phyloP scores from a whole-genome alignment of 2,797 vertebrate species.

The Eulemur mongoz region DNA sequence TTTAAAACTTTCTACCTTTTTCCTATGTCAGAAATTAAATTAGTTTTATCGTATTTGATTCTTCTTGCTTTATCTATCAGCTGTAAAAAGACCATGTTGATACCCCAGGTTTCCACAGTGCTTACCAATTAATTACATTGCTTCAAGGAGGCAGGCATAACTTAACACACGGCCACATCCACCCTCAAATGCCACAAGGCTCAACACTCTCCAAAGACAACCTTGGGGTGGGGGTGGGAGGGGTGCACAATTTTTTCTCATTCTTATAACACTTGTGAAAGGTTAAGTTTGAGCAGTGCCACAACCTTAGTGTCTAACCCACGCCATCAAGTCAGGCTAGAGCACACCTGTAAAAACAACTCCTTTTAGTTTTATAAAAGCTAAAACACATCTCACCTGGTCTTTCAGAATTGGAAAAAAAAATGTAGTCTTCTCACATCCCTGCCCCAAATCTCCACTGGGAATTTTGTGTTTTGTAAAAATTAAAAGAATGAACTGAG shows the following conservation, averaged over 20 bases:
- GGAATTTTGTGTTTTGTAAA: not conserved
- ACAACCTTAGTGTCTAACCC: not conserved
- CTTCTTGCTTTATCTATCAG: not conserved
- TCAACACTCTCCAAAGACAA: not conserved
- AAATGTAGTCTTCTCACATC: not conserved
- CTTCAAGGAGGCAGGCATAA: not conserved
- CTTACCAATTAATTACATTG: not conserved
- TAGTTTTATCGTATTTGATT: not conserved
- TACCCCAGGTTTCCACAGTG: not conserved
- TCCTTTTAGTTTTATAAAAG: slow-evolving; percentile 13
- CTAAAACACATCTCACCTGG: not conserved
- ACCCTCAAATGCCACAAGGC: not conserved
- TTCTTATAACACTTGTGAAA: not conserved
- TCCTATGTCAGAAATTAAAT: not conserved
- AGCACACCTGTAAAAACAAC: not conserved
- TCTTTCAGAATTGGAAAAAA: not conserved
- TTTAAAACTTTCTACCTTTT: not conserved
- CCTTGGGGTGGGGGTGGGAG: too few relatives aligned
- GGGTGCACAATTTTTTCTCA: not conserved
- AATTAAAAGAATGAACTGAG: not conserved
- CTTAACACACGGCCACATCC: not conserved
- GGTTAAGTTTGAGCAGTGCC: not conserved
- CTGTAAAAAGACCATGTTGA: not conserved
- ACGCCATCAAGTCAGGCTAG: not conserved
- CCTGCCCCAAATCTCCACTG: not conserved